phyloP scores from a whole-genome alignment of 2,888 invertebrate genomes.

The Acrobasis suavella region DNA sequence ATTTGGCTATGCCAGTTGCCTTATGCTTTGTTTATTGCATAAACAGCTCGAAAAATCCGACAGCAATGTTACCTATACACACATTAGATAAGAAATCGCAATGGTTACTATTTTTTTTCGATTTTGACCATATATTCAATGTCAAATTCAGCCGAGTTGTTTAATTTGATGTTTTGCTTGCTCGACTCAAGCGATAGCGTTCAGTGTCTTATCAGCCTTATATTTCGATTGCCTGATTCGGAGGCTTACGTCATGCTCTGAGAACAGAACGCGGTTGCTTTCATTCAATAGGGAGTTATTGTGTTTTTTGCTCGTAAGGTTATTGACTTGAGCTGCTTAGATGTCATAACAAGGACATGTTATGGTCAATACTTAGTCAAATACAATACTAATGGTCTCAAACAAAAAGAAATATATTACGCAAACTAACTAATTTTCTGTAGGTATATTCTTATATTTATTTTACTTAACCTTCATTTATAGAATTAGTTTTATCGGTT shows the following conservation, averaged over 20 bases:
- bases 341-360: constrained; percentile 76
- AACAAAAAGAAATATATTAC: not conserved
- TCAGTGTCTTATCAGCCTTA: constrained; percentile 16
- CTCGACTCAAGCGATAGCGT: not conserved
- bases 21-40: too few species aligned
- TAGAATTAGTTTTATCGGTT: too few species aligned
- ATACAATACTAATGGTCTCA: not conserved
- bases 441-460: too few species aligned
- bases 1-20: too few species aligned
- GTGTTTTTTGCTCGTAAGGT: constrained; percentile 71
- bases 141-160: too few species aligned
- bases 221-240: constrained; percentile 26
- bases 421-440: too few species aligned
- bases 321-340: constrained; percentile 73
- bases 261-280: constrained; percentile 66
- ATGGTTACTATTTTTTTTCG: too few species aligned
- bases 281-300: constrained; percentile 73
- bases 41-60: too few species aligned
- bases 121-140: too few species aligned
- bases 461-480: too few species aligned
- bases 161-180: not conserved
- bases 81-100: too few species aligned
- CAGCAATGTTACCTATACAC: too few species aligned
- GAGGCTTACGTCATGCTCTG: constrained; percentile 66
- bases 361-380: constrained; percentile 7